phyloP scores from a whole-genome alignment of 2,113 vertebrate genomes.

The Nesogale talazaci region DNA sequence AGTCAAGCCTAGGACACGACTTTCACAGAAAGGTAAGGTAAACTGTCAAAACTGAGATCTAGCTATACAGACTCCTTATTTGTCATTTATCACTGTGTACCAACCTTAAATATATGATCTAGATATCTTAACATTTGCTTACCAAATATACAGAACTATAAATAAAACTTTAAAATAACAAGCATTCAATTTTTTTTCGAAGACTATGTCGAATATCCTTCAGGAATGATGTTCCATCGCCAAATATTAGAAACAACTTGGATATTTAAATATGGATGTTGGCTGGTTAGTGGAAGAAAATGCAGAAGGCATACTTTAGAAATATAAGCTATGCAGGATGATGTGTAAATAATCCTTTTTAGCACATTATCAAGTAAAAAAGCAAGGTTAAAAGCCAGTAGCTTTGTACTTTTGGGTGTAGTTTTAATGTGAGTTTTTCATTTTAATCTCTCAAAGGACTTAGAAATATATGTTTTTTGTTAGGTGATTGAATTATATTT shows the following conservation, averaged over 20 bases:
- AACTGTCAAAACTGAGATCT: not conserved
- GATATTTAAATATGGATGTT: constrained; percentile 12
- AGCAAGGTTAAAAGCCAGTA: not conserved
- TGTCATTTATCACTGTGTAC: not conserved
- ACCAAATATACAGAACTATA: not conserved
- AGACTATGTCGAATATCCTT: not conserved
- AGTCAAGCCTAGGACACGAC: not conserved
- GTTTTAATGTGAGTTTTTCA: too few species aligned
- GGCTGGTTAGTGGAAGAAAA: not conserved
- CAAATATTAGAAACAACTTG: not conserved
- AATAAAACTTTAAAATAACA: not conserved
- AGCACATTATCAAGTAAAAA: constrained; percentile 17
- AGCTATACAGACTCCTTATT: not conserved
- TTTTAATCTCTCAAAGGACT: too few species aligned
- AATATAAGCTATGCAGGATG: not conserved
- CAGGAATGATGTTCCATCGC: not conserved
- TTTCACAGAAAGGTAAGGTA: not conserved
- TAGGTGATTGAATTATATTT: too few species aligned
- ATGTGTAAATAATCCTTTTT: not conserved
- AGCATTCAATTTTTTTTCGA: not conserved
- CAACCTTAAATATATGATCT: not conserved
- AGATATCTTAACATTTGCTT: not conserved
- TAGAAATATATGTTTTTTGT: too few species aligned
- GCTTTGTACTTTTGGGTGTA: not conserved
- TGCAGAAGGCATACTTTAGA: not conserved